Base-by-base conservation (phyloP, 2,797 vertebrate species). In the Pteronotus mesoamericanus region DNA sequence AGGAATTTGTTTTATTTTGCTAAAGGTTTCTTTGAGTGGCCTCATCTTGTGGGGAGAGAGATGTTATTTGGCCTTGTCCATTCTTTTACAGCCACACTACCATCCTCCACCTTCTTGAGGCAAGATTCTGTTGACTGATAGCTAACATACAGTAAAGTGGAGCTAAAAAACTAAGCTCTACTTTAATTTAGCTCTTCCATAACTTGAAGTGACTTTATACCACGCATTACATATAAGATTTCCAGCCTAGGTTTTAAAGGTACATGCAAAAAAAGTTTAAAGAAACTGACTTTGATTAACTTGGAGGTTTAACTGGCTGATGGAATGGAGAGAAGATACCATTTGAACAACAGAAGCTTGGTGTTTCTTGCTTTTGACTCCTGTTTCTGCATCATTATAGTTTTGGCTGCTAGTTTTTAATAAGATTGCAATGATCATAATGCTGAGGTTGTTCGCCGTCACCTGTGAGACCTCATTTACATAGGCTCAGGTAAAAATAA, bases 1-100 rank as follows among this genome's bases (percentile, higher is more conserved):
- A 92, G 95, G 83, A 91, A 86, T 96, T 93, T 93, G 86, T 96
- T 72, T 92, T 57, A 11, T 91, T 77, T 46, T 39, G 29, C 22
- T 57, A 22, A 1, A 9, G 2, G 0, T 74, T 86, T 77, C 24
- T 94, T 57, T 89, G 51, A 3, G 16, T 12, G 26, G 15, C 9
- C 6, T 74, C 42, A 2, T 79, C 46, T 90, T 69, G 57, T 18
- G 68, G 75, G 3, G 5, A n/a, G 10, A 6, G 32, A 71, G 69
- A 55, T 32, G 1, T 71, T 44, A 37, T 5, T 26, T 34, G 66
- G 37, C 6, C 57, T 6, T 0, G 9, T 32, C 21, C 1, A 0
- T 24, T n/a, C 16, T 21, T 55, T 80, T 22, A 29, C 4, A 34
- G 1, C 2, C 0, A 9, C 1, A 2, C 4, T 79, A 1, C 6